These are phyloP conservation scores for Drosophila guanche DNA, from an alignment of 1,140 invertebrate genomes.

Conservation along the genomic window DNA sequence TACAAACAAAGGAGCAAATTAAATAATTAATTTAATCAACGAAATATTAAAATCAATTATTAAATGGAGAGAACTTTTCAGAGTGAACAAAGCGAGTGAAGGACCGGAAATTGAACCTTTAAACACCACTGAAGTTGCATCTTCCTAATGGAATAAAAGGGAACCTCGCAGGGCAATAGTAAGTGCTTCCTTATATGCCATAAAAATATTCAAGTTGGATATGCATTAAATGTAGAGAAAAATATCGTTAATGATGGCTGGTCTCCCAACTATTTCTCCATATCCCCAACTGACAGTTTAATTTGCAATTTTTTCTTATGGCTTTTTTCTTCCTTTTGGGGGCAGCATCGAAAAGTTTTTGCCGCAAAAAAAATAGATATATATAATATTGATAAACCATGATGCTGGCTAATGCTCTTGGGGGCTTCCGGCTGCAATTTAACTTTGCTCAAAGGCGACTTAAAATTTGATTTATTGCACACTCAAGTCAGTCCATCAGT, in stretches of 20 bases:
- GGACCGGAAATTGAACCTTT: too few species aligned
- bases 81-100: too few species aligned
- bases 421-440: constrained; percentile 72
- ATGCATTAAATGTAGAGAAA: too few species aligned
- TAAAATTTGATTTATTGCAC: constrained; percentile 76
- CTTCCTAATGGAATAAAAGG: too few species aligned
- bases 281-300: constrained; percentile 34
- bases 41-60: not conserved
- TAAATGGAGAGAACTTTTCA: not conserved
- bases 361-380: constrained; percentile 11
- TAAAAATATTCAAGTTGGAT: too few species aligned
- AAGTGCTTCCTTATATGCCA: too few species aligned
- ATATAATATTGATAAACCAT: constrained; percentile 43
- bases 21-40: not conserved
- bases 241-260: too few species aligned
- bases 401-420: constrained; percentile 62
- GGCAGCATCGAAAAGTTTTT: constrained; percentile 19
- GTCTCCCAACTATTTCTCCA: too few species aligned
- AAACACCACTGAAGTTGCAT: not conserved
- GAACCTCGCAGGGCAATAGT: too few species aligned
- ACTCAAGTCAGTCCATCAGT: constrained; percentile 22
- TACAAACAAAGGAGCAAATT: not conserved
- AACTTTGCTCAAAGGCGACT: constrained; percentile 77
- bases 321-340: constrained; percentile 35
- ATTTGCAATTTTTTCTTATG: constrained; percentile 46